These are phyloP conservation scores for Sciaenops ocellatus DNA, from an alignment of 2,797 vertebrate species.

Conservation along the genomic window DNA sequence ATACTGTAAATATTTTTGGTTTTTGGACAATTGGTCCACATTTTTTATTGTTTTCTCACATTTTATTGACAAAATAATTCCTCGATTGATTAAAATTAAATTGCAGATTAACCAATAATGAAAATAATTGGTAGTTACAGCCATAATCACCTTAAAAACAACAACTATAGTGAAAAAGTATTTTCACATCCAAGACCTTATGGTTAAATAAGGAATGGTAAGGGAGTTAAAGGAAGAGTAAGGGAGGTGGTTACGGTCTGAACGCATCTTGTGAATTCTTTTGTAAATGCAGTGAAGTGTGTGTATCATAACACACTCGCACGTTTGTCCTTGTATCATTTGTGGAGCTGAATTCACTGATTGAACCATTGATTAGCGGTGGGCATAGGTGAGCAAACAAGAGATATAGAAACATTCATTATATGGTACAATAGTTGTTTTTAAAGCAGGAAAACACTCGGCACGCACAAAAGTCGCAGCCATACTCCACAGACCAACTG, in stretches of 20 bases:
- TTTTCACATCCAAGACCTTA: not conserved
- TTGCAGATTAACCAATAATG: not conserved
- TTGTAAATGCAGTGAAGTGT: not conserved
- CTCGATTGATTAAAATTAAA: not conserved
- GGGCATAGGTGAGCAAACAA: not conserved
- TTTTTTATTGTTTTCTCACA: not conserved
- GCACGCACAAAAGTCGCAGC: not conserved
- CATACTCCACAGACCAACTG: not conserved
- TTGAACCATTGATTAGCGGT: not conserved
- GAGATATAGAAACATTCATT: not conserved
- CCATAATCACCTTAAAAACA: not conserved
- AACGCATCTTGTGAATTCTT: not conserved
- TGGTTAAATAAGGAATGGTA: too few relatives aligned
- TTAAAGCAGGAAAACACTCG: slow-evolving; percentile 1
- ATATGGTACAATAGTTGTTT: not conserved
- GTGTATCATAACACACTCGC: not conserved
- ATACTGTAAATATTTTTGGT: not conserved
- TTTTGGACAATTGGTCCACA: not conserved
- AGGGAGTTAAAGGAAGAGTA: too few relatives aligned
- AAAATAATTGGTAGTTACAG: not conserved
- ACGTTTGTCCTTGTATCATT: not conserved
- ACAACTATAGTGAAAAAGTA: not conserved
- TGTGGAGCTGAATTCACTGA: not conserved
- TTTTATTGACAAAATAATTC: not conserved
- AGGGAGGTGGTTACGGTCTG: not conserved